Conservation (phyloP, 1,140 invertebrate species). For the Oncopodura yosiiana region DNA sequence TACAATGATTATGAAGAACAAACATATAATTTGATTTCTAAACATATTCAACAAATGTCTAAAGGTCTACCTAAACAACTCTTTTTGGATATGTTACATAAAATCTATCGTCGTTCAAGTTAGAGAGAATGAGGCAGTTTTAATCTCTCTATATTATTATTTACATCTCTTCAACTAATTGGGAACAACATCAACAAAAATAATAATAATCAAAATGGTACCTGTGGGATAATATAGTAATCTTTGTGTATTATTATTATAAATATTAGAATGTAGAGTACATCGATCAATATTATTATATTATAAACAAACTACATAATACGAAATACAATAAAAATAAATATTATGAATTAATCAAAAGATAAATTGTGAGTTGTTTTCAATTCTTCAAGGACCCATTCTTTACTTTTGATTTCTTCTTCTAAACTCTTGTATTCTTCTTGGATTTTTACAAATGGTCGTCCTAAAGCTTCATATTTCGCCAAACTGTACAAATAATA, state of each 20-base stretch:
- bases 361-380: background rate
- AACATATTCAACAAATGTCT: slow-evolving; percentile 74
- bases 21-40: slow-evolving; percentile 67
- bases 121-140: background rate
- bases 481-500: background rate
- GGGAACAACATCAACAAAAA: background rate
- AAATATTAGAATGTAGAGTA: background rate
- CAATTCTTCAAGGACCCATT: slow-evolving; percentile 21
- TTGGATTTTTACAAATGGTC: slow-evolving; percentile 3
- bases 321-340: background rate
- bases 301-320: background rate
- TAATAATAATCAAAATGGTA: background rate
- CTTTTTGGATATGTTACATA: slow-evolving; percentile 71
- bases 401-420: slow-evolving; percentile 17
- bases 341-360: background rate
- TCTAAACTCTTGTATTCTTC: slow-evolving; percentile 6
- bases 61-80: slow-evolving; percentile 68
- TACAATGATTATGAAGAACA: slow-evolving; percentile 78
- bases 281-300: background rate
- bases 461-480: slow-evolving; percentile 18
- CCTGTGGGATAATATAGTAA: background rate
- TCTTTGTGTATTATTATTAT: background rate
- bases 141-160: background rate
- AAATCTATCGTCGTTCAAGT: slow-evolving; percentile 50
- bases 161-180: background rate